Base-by-base conservation (phyloP, 1,140 invertebrate genomes). In the Helicoverpa armigera region DNA sequence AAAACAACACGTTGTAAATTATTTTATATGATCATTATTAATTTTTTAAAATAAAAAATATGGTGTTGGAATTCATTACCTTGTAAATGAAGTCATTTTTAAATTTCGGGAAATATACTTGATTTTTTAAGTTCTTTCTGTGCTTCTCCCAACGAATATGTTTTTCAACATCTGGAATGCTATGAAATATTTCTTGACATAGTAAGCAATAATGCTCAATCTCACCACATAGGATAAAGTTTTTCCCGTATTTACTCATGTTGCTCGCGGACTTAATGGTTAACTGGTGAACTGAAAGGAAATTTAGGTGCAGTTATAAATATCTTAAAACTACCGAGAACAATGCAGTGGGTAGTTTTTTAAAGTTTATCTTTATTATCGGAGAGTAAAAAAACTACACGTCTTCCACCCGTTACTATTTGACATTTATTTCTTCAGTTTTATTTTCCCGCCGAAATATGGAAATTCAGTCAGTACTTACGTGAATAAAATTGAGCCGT, bases 111-210 rank as follows among this genome's bases (percentile, higher is more conserved):
- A 85, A 56, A 81, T 81, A 85, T 18, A 73, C 50, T 43, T 85
- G 84, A 2, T 29, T 73, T 80, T 90, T 90, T 3, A 90, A 2
- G 9, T 12, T 60, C 48, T 86, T 86, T 48, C 87, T 87, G 50
- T 92, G 91, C 31, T 87, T 85, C 60, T 88, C 88, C 90, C 88
- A 92, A 14, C 87, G 85, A 3, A 92, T 82, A 58, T 93, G 91
- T 60, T 87, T 91, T n/a, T 91, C 89, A n/a, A 91, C 81, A 35
- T 85, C 80, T 16, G 74, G 54, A 48, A 80, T 58, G 60, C 14
- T 13, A 10, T 82, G 51, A 65, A 89, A 90, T 9, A 81, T 72
- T 81, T 91, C 90, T 31, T 86, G 67, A 63, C 91, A 93, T 23
- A 92, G 16, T 5, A 93, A 53, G 56, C 91, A 93, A 73, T 87